Percentiles rank a stretch among this genome's conserved stretches.
Evolutionary conservation across 1,140 invertebrate genomes (phyloP).

Genomic region (Trigoniulus corallinus): DNA sequence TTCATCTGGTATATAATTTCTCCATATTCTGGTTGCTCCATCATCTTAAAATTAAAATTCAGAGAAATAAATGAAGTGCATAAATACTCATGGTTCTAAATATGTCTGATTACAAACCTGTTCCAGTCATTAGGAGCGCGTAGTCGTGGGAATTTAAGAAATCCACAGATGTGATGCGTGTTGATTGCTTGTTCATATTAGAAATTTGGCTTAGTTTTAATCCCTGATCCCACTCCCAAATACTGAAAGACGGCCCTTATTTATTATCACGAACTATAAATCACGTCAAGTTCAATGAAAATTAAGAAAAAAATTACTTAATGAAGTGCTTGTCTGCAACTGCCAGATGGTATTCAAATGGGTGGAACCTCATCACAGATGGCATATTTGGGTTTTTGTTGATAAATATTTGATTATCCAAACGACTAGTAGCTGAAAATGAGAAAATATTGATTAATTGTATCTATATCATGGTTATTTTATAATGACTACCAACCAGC

Average conservation of each 20-base stretch:
- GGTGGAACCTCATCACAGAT: constrained; percentile 63
- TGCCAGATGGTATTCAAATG: constrained; percentile 71
- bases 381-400: constrained; percentile 58
- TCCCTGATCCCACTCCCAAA: constrained; percentile 33
- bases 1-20: constrained; percentile 25
- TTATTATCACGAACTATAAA: constrained; percentile 3
- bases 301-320: constrained; percentile 24
- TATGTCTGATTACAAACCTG: constrained; percentile 21
- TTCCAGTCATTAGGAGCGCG: constrained; percentile 46
- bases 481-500: constrained; percentile 18
- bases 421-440: constrained; percentile 25
- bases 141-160: constrained; percentile 79
- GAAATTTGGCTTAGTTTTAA: constrained; percentile 22
- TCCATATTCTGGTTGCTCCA: constrained; percentile 56
- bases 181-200: constrained; percentile 24
- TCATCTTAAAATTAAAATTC: constrained; percentile 38
- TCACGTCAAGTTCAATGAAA: not conserved
- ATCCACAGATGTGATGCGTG: constrained; percentile 59
- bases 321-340: constrained; percentile 71
- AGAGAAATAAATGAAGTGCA: not conserved
- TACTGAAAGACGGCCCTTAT: constrained; percentile 21
- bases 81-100: not conserved
- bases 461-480: not conserved
- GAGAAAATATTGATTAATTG: constrained; percentile 1
- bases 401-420: constrained; percentile 70